These are phyloP conservation scores for Scomberomorus guttatus DNA, from an alignment of 2,797 vertebrate genomes.

Conservation along the genomic window DNA sequence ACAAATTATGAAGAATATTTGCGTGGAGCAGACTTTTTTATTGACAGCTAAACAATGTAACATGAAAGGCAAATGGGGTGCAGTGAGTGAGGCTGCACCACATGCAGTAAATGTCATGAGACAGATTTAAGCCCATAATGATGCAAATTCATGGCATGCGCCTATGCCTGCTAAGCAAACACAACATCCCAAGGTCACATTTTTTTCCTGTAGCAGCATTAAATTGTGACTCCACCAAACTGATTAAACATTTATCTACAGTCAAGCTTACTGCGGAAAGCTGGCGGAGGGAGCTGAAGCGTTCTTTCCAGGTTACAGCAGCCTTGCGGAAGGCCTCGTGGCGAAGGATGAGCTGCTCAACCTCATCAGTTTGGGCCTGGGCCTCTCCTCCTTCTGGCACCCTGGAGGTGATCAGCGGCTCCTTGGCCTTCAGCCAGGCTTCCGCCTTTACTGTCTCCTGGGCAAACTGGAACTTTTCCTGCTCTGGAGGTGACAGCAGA, in stretches of 20 bases:
- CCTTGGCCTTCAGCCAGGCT: slow-evolving; percentile 93
- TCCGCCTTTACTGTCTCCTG: slow-evolving; percentile 91
- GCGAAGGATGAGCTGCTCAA: slow-evolving; percentile 95
- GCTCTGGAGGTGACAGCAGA: slow-evolving; percentile 82
- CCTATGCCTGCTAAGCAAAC: slow-evolving; percentile 68
- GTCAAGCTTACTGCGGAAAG: slow-evolving; percentile 89
- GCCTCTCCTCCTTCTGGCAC: slow-evolving; percentile 82
- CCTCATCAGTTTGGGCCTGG: slow-evolving; percentile 90
- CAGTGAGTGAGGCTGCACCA: slow-evolving; percentile 28
- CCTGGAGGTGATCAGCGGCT: slow-evolving; percentile 87
- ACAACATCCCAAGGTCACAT: slow-evolving; percentile 57
- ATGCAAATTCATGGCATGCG: slow-evolving; percentile 59
- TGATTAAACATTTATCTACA: slow-evolving; percentile 78
- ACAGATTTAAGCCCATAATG: slow-evolving; percentile 45
- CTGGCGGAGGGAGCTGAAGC: slow-evolving; percentile 92
- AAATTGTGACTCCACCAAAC: slow-evolving; percentile 69
- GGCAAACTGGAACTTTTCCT: slow-evolving; percentile 92
- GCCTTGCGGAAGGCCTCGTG: slow-evolving; percentile 96
- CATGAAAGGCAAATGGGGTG: slow-evolving; percentile 39
- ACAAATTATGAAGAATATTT: slow-evolving; percentile 22
- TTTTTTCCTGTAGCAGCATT: slow-evolving; percentile 56
- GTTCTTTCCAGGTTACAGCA: slow-evolving; percentile 94
- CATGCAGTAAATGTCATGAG: slow-evolving; percentile 60
- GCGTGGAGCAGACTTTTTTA: slow-evolving; percentile 24
- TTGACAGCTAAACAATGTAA: slow-evolving; percentile 27